These are phyloP conservation scores for Archaeoteleia sp. DNA, from an alignment of 2,888 invertebrate genomes.

Conservation along the genomic window DNA sequence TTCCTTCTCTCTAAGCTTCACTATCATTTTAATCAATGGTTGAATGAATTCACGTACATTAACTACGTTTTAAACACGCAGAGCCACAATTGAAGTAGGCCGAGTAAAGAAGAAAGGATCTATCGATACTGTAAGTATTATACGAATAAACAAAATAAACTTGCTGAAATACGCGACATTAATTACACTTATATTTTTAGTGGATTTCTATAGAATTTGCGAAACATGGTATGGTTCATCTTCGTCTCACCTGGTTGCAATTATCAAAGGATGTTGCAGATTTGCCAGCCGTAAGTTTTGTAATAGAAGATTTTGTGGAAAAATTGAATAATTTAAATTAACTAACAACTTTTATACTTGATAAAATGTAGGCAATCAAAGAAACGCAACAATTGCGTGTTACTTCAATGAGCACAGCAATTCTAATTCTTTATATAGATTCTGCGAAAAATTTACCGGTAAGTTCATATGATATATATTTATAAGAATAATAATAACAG, in stretches of 20 bases:
- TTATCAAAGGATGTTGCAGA: conserved; percentile 83
- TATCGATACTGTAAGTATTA: conserved; percentile 81
- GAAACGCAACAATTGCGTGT: conserved; percentile 86
- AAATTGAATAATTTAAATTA: too few relatives aligned
- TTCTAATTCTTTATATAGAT: conserved; percentile 92
- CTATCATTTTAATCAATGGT: too few relatives aligned
- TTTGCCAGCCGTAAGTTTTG: conserved; percentile 84
- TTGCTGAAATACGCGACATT: conserved; percentile 3
- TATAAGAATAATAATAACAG: too few relatives aligned
- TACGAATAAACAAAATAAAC: conserved; percentile 11
- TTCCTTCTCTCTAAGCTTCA: too few relatives aligned
- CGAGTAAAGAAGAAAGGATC: conserved; percentile 83
- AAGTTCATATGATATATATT: too few relatives aligned
- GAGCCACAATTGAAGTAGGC: conserved; percentile 84
- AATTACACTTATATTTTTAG: conserved; percentile 75
- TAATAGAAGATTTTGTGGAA: too few relatives aligned
- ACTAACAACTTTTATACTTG: too few relatives aligned
- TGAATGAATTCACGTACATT: too few relatives aligned
- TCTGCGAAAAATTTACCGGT: conserved; percentile 94
- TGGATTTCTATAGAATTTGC: conserved; percentile 97
- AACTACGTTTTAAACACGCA: too few relatives aligned
- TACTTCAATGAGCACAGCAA: conserved; percentile 84
- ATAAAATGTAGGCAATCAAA: conserved; percentile 83
- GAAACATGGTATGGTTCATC: conserved; percentile 94
- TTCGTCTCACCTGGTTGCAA: conserved; percentile 92